phyloP scores from a whole-genome alignment of 2,797 vertebrate genomes.

The Iguana delicatissima region DNA sequence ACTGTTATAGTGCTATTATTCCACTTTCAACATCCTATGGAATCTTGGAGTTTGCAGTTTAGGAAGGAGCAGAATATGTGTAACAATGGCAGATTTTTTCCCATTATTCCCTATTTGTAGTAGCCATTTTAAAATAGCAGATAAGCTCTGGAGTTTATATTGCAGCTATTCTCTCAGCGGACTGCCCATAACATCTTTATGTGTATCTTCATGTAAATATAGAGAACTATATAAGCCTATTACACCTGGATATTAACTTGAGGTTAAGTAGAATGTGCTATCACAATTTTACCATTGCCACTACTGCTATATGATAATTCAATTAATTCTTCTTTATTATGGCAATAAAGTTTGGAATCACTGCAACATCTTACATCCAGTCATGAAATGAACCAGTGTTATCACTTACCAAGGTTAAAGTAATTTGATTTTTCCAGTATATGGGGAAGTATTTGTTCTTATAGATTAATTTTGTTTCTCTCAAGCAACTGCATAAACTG shows the following conservation, averaged over 20 bases:
- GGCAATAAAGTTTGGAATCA: conserved; percentile 18
- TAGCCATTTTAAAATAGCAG: neutral
- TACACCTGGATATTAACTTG: conserved; percentile 7
- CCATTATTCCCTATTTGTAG: neutral
- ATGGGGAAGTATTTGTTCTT: neutral
- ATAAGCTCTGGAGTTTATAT: neutral
- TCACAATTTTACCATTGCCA: conserved; percentile 11
- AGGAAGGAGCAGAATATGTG: neutral
- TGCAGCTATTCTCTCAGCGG: neutral
- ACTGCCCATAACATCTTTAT: conserved; percentile 9
- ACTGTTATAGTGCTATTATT: no score
- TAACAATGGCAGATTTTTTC: neutral
- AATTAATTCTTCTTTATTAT: conserved; percentile 3
- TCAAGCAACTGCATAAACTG: neutral
- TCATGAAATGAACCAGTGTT: conserved; percentile 9
- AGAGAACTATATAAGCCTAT: neutral
- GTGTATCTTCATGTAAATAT: conserved; percentile 5
- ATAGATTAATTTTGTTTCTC: neutral
- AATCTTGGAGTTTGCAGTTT: no score
- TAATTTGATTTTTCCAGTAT: conserved; percentile 12
- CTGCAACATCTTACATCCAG: neutral
- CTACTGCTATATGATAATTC: conserved; percentile 18
- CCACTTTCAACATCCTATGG: no score
- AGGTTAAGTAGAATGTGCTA: conserved; percentile 13
- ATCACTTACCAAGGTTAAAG: conserved; percentile 24